Conservation (phyloP, 1,140 invertebrate genomes). For the Drosophila repletoides region DNA sequence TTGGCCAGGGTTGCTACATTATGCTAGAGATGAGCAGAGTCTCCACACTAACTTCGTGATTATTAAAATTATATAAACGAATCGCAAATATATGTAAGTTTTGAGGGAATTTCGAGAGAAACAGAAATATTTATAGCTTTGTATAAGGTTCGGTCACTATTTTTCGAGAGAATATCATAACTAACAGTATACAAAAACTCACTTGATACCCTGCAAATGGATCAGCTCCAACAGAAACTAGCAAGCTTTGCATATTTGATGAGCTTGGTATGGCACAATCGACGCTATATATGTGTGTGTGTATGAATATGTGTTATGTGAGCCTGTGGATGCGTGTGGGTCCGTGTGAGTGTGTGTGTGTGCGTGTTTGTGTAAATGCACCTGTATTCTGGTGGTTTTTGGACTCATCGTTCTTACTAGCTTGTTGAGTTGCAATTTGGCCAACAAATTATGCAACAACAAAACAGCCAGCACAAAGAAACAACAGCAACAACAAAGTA, state of each 20-base stretch:
- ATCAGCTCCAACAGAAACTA: constrained; percentile 45
- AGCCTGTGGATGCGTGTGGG: constrained; percentile 3
- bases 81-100: too few species aligned
- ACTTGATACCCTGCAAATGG: too few species aligned
- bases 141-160: too few species aligned
- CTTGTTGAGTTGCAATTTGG: constrained; percentile 78
- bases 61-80: too few species aligned
- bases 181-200: too few species aligned
- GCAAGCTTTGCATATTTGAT: constrained; percentile 73
- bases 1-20: background rate
- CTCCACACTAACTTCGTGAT: background rate
- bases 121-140: too few species aligned
- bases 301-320: constrained; percentile 23
- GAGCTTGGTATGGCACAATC: constrained; percentile 27
- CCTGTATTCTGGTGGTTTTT: constrained; percentile 28
- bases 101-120: too few species aligned
- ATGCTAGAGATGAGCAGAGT: background rate
- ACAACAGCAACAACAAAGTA: constrained; percentile 35
- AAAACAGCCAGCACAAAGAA: constrained; percentile 35
- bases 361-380: constrained; percentile 10
- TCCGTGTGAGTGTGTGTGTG: constrained; percentile 20
- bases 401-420: constrained; percentile 43
- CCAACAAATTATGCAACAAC: constrained; percentile 75
- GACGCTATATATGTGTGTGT: background rate
- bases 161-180: too few species aligned